Percentiles rank a stretch among this genome's conserved stretches.
phyloP scores from a whole-genome alignment of 2,797 vertebrate genomes.

The Eutrigla gurnardus region DNA sequence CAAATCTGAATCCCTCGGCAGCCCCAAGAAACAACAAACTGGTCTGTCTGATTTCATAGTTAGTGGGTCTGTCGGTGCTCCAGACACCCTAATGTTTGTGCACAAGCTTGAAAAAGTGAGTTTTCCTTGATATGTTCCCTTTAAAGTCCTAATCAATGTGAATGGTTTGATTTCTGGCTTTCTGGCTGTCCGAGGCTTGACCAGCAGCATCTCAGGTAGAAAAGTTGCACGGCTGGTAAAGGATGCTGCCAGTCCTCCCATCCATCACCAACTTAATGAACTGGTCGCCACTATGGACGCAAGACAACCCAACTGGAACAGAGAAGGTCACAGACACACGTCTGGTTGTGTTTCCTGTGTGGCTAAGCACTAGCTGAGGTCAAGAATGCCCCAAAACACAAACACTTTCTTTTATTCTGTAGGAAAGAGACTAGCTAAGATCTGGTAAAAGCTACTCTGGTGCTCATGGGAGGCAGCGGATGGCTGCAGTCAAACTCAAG shows the following conservation, averaged over 20 bases:
- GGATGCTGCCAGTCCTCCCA: not conserved
- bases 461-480: constrained; percentile 26
- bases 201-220: not conserved
- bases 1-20: too few relatives aligned
- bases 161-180: not conserved
- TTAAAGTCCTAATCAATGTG: not conserved
- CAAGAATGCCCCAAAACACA: not conserved
- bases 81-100: too few relatives aligned
- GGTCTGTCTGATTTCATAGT: too few relatives aligned
- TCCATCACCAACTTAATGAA: constrained; percentile 27
- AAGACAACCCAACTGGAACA: constrained; percentile 1
- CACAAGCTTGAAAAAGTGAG: too few relatives aligned
- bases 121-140: too few relatives aligned
- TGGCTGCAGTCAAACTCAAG: constrained; percentile 29
- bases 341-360: constrained; percentile 6
- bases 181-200: not conserved
- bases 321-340: constrained; percentile 25
- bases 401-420: not conserved
- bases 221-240: not conserved
- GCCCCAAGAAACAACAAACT: too few relatives aligned
- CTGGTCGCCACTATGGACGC: not conserved
- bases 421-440: not conserved
- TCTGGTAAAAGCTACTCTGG: constrained; percentile 10
- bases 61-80: too few relatives aligned
- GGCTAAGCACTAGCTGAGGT: not conserved